phyloP scores from a whole-genome alignment of 1,140 invertebrate genomes.

The Oppia nitens region DNA sequence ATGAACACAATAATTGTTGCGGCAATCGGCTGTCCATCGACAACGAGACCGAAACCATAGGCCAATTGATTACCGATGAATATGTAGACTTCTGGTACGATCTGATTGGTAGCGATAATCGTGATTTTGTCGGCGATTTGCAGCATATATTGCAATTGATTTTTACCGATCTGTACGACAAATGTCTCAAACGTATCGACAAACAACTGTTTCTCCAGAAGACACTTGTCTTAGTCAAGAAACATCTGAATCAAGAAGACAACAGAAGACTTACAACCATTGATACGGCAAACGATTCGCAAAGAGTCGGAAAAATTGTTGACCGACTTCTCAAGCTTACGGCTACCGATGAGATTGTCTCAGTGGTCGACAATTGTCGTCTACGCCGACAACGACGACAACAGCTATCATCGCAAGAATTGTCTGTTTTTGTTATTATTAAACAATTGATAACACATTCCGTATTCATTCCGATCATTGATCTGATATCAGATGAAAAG shows the following conservation, averaged over 20 bases:
- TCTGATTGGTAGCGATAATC: not conserved
- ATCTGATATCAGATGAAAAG: not conserved
- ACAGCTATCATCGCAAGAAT: not conserved
- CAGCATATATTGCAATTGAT: not conserved
- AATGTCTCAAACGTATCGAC: not conserved
- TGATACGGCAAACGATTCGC: not conserved
- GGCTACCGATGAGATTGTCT: not conserved
- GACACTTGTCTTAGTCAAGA: not conserved
- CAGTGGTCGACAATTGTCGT: not conserved
- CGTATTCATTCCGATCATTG: not conserved
- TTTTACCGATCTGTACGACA: not conserved
- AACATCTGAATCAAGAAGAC: not conserved
- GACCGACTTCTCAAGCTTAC: not conserved
- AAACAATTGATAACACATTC: not conserved
- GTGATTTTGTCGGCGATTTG: not conserved
- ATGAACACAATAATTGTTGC: not conserved
- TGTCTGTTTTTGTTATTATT: not conserved
- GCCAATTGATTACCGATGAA: not conserved
- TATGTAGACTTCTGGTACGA: not conserved
- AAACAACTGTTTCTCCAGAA: not conserved
- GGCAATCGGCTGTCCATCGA: not conserved
- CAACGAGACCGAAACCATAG: not conserved
- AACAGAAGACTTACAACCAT: not conserved
- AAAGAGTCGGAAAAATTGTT: not conserved
- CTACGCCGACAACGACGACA: not conserved